Conservation (phyloP, 2,888 invertebrate species). For the Nephrocerus scutellatus region DNA sequence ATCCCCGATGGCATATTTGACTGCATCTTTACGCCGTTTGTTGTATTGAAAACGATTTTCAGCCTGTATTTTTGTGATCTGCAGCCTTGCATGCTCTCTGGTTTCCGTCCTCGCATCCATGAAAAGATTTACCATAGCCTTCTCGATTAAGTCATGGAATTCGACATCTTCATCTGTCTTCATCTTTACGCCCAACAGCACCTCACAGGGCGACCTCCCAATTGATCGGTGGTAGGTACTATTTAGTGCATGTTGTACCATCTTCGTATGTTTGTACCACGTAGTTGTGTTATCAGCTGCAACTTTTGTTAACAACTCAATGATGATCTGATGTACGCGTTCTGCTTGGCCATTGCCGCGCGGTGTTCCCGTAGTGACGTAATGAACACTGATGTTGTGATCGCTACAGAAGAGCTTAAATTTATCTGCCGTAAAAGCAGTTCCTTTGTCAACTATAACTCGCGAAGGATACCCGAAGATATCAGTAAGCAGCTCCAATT, state of each 20-base stretch:
- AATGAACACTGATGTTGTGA: conserved; percentile 29
- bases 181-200: no score
- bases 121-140: no score
- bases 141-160: no score
- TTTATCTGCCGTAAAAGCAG: conserved; percentile 35
- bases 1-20: conserved; percentile 1
- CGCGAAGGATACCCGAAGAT: conserved; percentile 25
- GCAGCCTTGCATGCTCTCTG: neutral
- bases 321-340: conserved; percentile 31
- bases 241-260: no score
- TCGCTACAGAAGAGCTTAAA: conserved; percentile 34
- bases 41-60: conserved; percentile 3
- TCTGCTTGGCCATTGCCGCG: conserved; percentile 39
- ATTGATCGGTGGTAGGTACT: no score
- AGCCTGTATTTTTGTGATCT: conserved; percentile 6
- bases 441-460: conserved; percentile 39
- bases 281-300: conserved; percentile 25
- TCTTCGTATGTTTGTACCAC: conserved; percentile 21
- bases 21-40: neutral
- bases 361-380: conserved; percentile 28
- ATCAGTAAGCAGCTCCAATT: conserved; percentile 20
- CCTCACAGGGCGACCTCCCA: no score
- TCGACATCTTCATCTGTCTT: no score
- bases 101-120: neutral
- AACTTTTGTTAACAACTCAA: conserved; percentile 37